Evolutionary conservation across 2,888 invertebrate genomes (phyloP).

Genomic region (Dolichopus griseipennis): DNA sequence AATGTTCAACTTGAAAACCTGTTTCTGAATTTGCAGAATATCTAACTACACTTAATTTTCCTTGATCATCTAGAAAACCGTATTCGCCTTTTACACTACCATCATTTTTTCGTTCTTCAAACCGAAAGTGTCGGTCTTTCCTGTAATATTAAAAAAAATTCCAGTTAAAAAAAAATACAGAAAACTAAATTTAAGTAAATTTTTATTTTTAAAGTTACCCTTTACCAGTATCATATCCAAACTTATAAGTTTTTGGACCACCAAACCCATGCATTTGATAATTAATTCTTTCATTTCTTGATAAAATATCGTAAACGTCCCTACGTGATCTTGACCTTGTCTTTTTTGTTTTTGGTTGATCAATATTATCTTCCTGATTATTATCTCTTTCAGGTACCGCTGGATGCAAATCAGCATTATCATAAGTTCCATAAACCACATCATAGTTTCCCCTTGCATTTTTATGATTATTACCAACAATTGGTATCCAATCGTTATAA

Average conservation of each 20-base stretch:
- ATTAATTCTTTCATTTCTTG: constrained; percentile 41
- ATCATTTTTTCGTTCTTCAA: constrained; percentile 66
- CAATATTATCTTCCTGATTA: background rate
- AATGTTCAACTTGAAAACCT: constrained; percentile 56
- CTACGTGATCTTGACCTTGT: background rate
- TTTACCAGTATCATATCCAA: constrained; percentile 75
- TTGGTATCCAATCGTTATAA: constrained; percentile 26
- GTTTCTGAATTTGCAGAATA: constrained; percentile 63
- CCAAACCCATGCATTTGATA: constrained; percentile 76
- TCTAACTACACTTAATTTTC: constrained; percentile 66
- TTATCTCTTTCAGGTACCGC: background rate
- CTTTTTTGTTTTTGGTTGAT: background rate
- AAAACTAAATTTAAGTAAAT: constrained; percentile 9
- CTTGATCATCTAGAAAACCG: constrained; percentile 67
- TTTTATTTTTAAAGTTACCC: constrained; percentile 50
- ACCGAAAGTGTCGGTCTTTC: constrained; percentile 69
- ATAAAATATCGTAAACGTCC: constrained; percentile 7
- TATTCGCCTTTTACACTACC: constrained; percentile 72
- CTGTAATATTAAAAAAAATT: constrained; percentile 43
- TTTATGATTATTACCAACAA: constrained; percentile 32
- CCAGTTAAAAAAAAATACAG: background rate
- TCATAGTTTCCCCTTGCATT: constrained; percentile 38
- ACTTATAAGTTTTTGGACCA: constrained; percentile 73
- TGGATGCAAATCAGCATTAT: constrained; percentile 28
- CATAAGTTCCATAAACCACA: constrained; percentile 35